phyloP scores from a whole-genome alignment of 2,888 invertebrate genomes.

The Ormyrus pomaceus region DNA sequence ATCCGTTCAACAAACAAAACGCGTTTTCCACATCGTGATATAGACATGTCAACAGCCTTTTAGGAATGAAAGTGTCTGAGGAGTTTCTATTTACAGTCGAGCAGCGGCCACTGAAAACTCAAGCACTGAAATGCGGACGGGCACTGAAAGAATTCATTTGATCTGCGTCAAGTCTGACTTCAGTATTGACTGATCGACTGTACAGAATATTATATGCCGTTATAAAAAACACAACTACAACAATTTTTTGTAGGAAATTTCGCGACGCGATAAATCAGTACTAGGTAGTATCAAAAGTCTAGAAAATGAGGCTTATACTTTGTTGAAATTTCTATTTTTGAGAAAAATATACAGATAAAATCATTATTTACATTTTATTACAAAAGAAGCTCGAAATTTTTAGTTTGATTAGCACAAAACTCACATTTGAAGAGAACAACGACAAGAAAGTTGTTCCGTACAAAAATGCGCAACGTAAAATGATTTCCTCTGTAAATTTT shows the following conservation, averaged over 20 bases:
- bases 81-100: slow-evolving; percentile 22
- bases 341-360: not conserved
- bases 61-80: slow-evolving; percentile 50
- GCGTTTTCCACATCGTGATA: slow-evolving; percentile 28
- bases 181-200: no score
- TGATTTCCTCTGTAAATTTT: not conserved
- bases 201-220: slow-evolving; percentile 23
- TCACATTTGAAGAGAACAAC: not conserved
- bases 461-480: not conserved
- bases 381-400: not conserved
- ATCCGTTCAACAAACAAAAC: slow-evolving; percentile 23
- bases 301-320: no score
- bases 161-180: no score
- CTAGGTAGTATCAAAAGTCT: not conserved
- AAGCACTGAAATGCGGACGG: no score
- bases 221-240: slow-evolving; percentile 33
- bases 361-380: not conserved
- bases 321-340: not conserved
- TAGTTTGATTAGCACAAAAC: not conserved
- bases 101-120: not conserved
- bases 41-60: slow-evolving; percentile 52
- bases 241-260: slow-evolving; percentile 8
- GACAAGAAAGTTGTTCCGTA: not conserved
- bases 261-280: slow-evolving; percentile 18
- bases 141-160: no score